phyloP scores from a whole-genome alignment of 2,113 vertebrate species.

The Trichomycterus rosablanca region DNA sequence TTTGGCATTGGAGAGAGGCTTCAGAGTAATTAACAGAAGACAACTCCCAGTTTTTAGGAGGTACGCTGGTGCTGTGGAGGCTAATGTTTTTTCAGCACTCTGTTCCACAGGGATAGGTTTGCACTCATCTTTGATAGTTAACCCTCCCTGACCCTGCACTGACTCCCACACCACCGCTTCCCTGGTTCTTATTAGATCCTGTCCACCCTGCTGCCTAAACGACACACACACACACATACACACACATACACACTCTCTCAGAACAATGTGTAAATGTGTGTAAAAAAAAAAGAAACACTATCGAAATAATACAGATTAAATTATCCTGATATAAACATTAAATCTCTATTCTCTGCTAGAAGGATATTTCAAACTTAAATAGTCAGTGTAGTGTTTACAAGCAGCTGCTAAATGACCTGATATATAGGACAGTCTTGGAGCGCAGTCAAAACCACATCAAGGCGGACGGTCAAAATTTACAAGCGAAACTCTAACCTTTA shows the following conservation, averaged over 20 bases:
- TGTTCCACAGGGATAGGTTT: constrained; percentile 75
- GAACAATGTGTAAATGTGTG: too few species aligned
- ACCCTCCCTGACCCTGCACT: constrained; percentile 65
- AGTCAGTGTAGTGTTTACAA: constrained; percentile 16
- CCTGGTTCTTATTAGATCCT: constrained; percentile 72
- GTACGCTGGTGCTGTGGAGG: constrained; percentile 63
- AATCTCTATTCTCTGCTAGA: not conserved
- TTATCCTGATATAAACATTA: constrained; percentile 16
- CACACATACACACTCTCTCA: constrained; percentile 20
- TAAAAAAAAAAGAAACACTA: not conserved
- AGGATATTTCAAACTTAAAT: constrained; percentile 9
- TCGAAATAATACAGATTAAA: constrained; percentile 29
- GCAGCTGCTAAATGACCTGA: constrained; percentile 1
- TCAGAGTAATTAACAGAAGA: constrained; percentile 71
- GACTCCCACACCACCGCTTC: constrained; percentile 64
- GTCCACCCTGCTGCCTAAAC: constrained; percentile 51
- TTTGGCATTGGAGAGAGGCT: constrained; percentile 40
- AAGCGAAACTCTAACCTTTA: not conserved
- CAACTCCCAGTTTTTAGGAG: constrained; percentile 68
- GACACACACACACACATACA: constrained; percentile 48
- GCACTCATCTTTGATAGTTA: constrained; percentile 78
- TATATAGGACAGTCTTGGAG: not conserved
- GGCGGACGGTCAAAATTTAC: not conserved
- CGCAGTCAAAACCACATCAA: constrained; percentile 4
- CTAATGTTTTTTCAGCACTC: constrained; percentile 65